Base-by-base conservation (phyloP, 2,797 vertebrate genomes). In the Epinephelus malabaricus region DNA sequence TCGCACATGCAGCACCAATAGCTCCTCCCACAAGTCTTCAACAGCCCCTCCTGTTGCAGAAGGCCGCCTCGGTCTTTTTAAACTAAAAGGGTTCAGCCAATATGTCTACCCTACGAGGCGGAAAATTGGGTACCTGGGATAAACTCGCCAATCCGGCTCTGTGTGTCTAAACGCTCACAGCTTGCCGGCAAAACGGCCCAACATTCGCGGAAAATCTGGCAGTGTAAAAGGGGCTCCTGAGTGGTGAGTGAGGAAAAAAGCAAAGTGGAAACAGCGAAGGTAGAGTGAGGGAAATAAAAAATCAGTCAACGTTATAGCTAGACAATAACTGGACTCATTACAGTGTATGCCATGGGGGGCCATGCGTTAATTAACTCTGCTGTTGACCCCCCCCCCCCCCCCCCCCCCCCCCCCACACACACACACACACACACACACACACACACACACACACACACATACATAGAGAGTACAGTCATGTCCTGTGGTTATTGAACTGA, bases 351-450 rank as follows among this genome's bases (percentile, higher is more conserved):
- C 75, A 73, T 2, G 6, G 60, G 75, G 60, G 76, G 69, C 6
- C 11, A 51, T 62, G 62, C 14, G 21, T 76, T 86, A 88, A 92
- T 92, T 90, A 92, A 85, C 65, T 85, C 38, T 83, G 67, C 34
- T 19, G n/a, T 46, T 83, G 83, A 87, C 85, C 86, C 51, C 38
- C 13, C 45, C 45, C 45, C 13, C 14, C 6, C 30, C 6, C 6
- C 7, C 1, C 30, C 6, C 27, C n/a, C n/a, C n/a, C n/a, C n/a
- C n/a, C n/a, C n/a, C 46, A 6, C 46, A 67, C 67, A 63, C 55
- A 65, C 58, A 23, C 47, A 59, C 55, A 64, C 47, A 40, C 46
- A 47, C 66, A 66, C 6, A 21, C 30, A 63, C n/a, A 6, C 46
- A 67, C 67, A 63, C 55, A 65, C 58, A 23, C 47, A 59, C 55